Evolutionary conservation across 2,888 invertebrate species (phyloP).

Genomic region (Augochlorella aurata): DNA sequence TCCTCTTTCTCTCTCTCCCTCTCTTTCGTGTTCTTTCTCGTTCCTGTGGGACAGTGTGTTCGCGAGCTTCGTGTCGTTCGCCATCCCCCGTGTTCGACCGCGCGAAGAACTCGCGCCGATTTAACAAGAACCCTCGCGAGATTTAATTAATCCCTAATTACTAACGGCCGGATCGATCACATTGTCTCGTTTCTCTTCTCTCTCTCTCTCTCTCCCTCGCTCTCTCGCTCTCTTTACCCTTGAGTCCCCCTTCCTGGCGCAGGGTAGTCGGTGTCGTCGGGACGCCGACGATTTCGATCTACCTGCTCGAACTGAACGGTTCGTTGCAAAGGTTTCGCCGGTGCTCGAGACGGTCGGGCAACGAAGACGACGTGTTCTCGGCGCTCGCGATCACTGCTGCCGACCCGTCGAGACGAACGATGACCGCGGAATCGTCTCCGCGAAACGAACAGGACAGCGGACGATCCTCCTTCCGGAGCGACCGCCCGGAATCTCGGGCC

Average conservation of each 20-base stretch:
- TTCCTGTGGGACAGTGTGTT: slow-evolving; percentile 1
- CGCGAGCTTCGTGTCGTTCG: slow-evolving; percentile 44
- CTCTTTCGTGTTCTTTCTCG: no score
- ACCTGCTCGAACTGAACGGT: slow-evolving; percentile 13
- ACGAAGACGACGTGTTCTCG: slow-evolving; percentile 14
- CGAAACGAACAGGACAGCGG: slow-evolving; percentile 1
- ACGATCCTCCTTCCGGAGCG: not conserved
- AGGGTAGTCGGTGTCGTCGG: slow-evolving; percentile 34
- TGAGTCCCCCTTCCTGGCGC: slow-evolving; percentile 1
- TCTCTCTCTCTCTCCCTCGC: no score
- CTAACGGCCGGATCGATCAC: slow-evolving; percentile 79
- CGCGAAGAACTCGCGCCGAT: slow-evolving; percentile 47
- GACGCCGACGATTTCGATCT: not conserved
- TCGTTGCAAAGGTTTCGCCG: slow-evolving; percentile 43
- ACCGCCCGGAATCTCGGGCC: slow-evolving; percentile 5
- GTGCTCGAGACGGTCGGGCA: not conserved
- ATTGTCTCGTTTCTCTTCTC: slow-evolving; percentile 70
- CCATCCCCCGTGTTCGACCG: slow-evolving; percentile 10
- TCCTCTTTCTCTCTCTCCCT: not conserved
- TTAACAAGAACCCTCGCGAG: slow-evolving; percentile 65
- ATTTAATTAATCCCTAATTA: slow-evolving; percentile 72
- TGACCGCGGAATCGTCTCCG: not conserved
- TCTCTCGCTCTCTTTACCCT: not conserved
- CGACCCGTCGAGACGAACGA: not conserved
- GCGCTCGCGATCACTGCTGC: slow-evolving; percentile 20